Percentiles rank a stretch among this genome's conserved stretches.
These are phyloP conservation scores for Coregonus sp. DNA, from an alignment of 2,797 vertebrate genomes.

Conservation along the genomic window DNA sequence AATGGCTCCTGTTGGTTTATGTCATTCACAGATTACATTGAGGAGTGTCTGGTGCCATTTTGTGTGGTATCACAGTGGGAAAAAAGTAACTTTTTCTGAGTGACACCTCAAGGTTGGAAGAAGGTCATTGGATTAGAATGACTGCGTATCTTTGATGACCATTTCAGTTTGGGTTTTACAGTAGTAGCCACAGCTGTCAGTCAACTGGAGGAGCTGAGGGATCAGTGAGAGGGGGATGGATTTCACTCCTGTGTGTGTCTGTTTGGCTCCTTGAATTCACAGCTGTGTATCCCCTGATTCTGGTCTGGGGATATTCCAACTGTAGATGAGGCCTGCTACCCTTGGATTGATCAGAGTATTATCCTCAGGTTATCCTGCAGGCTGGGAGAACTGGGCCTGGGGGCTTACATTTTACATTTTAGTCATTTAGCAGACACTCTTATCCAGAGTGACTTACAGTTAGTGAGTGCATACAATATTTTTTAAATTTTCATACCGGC, in stretches of 20 bases:
- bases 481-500: too few species aligned
- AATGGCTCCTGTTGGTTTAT: background rate
- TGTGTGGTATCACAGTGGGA: background rate
- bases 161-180: background rate
- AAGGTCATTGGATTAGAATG: conserved; percentile 43
- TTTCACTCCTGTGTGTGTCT: too few species aligned
- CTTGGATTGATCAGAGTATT: background rate
- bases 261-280: too few species aligned
- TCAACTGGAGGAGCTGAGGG: too few species aligned
- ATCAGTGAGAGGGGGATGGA: too few species aligned
- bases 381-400: background rate
- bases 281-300: background rate
- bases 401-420: background rate
- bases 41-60: background rate
- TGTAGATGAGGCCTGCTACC: background rate
- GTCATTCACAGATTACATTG: conserved; percentile 2
- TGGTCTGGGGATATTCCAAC: conserved; percentile 14
- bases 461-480: too few species aligned
- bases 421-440: too few species aligned
- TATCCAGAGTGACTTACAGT: too few species aligned
- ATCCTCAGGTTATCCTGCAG: conserved; percentile 15
- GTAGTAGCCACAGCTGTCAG: background rate
- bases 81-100: background rate
- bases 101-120: conserved; percentile 9
- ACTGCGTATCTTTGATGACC: background rate